Evolutionary conservation across 2,113 vertebrate genomes (phyloP), one percentile per base, ranked within the genome.

Genomic region (Boulengeromyrus knoepffleri): DNA sequence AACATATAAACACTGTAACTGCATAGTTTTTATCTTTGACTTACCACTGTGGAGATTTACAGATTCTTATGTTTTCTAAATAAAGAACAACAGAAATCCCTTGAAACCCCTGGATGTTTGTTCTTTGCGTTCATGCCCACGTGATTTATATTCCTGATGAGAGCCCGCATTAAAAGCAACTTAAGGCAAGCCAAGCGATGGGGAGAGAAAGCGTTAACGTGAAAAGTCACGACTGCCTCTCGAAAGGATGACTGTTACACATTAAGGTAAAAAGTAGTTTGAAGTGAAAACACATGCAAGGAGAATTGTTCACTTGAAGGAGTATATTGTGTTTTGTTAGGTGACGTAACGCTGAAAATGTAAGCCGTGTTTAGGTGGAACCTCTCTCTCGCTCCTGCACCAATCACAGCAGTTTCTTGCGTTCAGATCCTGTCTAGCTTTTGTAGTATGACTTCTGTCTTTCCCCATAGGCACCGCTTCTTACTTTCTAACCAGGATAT

Each of bases 131-230:
- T 10, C 70, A 39, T 21, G 36, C 2, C 74, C 17, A 42, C 15
- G 19, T 89, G 74, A 84, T 84, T 56, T 56, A 49, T 31, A 83
- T 77, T 88, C 56, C 49, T 50, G 56, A 31, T 27, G 49, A 42
- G 36, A 42, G 31, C 1, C 50, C 39, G 21, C 90, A 90, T 31
- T 17, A 49, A 89, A 84, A 45, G 36, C 74, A 80, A 27, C 21
- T 56, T 77, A 3, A 88, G 58, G 89, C 19, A 36, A 88, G 85
- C 62, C 36, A 49, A 85, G 89, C 66, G 77, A 88, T 47, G 89
- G 39, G 15, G 74, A 86, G 52, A 49, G 87, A 66, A 50, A 27
- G 45, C n/a, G 62, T 50, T 80, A 36, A 46, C 53, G 49, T 42
- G 39, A 47, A 47, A 24, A 56, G 17, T 56, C 88, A 89, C 47